These are phyloP conservation scores for Eolophus roseicapilla DNA, from an alignment of 2,113 vertebrate species.

Conservation along the genomic window DNA sequence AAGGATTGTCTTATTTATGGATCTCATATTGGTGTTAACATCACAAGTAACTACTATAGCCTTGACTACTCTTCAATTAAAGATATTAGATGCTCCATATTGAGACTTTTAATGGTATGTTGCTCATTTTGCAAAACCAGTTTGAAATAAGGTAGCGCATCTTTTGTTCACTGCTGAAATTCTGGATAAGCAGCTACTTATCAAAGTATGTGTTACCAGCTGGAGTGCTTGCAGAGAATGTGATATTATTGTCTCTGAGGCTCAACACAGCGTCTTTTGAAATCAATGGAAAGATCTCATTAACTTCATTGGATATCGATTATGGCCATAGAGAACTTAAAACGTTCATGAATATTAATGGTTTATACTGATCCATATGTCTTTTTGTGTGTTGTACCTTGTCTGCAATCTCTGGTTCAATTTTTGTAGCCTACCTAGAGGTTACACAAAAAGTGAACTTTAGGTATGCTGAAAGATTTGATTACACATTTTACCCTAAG, in stretches of 20 bases:
- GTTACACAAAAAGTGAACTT: not conserved
- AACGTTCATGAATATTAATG: conserved; percentile 45
- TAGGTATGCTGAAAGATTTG: not conserved
- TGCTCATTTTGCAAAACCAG: not conserved
- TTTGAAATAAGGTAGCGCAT: not conserved
- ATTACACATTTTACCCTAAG: not conserved
- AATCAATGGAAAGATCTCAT: conserved; percentile 51
- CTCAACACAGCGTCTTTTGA: not conserved
- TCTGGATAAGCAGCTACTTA: not conserved
- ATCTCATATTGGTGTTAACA: not conserved
- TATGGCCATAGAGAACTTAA: conserved; percentile 23
- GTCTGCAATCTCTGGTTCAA: not conserved
- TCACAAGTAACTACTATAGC: not conserved
- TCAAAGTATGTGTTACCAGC: not conserved
- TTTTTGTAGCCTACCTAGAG: not conserved
- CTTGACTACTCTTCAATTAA: not conserved
- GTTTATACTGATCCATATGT: not conserved
- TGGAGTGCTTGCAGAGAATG: not conserved
- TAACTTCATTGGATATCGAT: conserved; percentile 58
- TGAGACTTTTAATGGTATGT: not conserved
- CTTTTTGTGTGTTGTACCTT: not conserved
- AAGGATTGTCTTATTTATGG: not conserved
- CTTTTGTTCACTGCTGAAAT: not conserved
- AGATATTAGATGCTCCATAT: not conserved
- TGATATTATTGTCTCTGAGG: not conserved